Evolutionary conservation across 2,888 invertebrate genomes (phyloP).

Genomic region (Agonopterix heracliana): DNA sequence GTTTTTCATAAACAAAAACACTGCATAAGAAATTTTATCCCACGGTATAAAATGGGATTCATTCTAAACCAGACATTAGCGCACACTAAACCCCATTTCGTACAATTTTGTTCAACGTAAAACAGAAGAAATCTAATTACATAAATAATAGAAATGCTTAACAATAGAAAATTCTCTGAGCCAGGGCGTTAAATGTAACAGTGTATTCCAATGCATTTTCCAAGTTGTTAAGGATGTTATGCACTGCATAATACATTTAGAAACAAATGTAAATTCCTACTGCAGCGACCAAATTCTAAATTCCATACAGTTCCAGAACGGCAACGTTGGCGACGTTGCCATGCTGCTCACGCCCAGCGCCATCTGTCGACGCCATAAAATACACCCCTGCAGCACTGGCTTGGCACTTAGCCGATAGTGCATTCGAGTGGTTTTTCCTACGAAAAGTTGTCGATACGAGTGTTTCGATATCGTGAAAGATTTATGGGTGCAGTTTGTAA

Average conservation of each 20-base stretch:
- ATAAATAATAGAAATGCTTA: no score
- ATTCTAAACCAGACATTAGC: no score
- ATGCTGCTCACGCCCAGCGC: conserved; percentile 26
- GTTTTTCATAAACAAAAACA: no score
- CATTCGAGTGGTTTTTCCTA: conserved; percentile 20
- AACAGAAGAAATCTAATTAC: no score
- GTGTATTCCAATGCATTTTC: not conserved
- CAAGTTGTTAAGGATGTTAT: not conserved
- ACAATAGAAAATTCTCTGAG: no score
- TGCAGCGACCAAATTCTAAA: conserved; percentile 18
- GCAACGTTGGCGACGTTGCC: conserved; percentile 8
- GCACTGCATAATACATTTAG: not conserved
- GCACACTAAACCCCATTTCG: no score
- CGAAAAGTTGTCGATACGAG: conserved; percentile 4
- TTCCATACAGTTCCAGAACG: conserved; percentile 18
- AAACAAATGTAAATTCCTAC: conserved; percentile 2
- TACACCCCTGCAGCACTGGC: conserved; percentile 32
- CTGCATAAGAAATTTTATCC: no score
- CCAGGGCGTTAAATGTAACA: no score
- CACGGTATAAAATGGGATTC: no score
- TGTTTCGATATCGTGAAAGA: conserved; percentile 4
- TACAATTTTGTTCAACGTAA: no score
- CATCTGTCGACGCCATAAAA: conserved; percentile 50
- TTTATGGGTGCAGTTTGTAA: conserved; percentile 6
- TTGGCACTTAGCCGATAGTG: conserved; percentile 36